phyloP scores from a whole-genome alignment of 2,797 vertebrate species.

The Anabas testudineus region DNA sequence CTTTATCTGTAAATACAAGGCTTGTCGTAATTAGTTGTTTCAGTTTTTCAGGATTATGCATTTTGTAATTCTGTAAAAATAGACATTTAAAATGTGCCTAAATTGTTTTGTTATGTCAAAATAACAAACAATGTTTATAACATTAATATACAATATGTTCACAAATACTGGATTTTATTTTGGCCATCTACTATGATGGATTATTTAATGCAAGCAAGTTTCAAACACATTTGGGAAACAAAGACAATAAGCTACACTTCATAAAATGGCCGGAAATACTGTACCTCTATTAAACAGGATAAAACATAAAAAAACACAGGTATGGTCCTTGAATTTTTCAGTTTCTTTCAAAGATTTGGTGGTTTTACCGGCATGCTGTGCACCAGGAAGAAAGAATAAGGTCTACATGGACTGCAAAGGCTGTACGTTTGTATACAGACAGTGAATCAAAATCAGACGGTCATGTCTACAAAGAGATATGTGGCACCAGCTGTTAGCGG shows the following conservation, averaged over 20 bases:
- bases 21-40: no score
- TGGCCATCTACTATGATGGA: no score
- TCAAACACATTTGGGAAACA: neutral
- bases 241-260: neutral
- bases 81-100: neutral
- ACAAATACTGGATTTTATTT: no score
- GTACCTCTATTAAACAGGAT: neutral
- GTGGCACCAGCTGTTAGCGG: no score
- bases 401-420: no score
- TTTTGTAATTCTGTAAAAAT: neutral
- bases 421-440: no score
- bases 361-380: conserved; percentile 16
- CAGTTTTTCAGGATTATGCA: neutral
- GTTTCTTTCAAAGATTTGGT: conserved; percentile 5
- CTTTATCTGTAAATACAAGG: no score
- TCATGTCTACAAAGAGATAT: no score
- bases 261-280: neutral
- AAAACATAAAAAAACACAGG: conserved; percentile 1
- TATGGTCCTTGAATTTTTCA: conserved; percentile 21
- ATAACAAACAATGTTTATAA: conserved; percentile 15
- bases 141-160: no score
- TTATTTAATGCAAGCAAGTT: neutral
- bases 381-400: neutral
- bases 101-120: neutral
- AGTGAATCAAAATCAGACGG: no score